These are phyloP conservation scores for Drosophila mayaguana DNA, from an alignment of 2,888 invertebrate species.

Conservation along the genomic window DNA sequence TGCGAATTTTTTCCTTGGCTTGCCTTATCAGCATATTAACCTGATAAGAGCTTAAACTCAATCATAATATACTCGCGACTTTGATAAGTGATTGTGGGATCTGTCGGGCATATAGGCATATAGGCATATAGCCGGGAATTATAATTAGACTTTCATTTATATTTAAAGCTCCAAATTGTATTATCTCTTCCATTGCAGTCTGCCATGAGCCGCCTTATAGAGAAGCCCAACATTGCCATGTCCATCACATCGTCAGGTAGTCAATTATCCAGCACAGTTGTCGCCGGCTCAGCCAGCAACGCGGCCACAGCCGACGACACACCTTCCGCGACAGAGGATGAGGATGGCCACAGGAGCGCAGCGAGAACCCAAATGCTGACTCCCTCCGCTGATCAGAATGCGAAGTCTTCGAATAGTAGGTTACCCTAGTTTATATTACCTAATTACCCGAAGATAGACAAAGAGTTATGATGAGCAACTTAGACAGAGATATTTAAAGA, in stretches of 20 bases:
- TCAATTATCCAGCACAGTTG: constrained; percentile 68
- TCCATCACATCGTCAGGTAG: constrained; percentile 81
- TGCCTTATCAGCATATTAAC: constrained; percentile 28
- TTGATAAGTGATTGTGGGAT: constrained; percentile 17
- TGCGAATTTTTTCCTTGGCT: constrained; percentile 2
- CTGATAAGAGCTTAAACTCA: constrained; percentile 23
- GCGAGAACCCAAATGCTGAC: not conserved
- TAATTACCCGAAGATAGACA: too few species aligned
- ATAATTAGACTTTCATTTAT: constrained; percentile 22
- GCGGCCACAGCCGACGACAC: constrained; percentile 35
- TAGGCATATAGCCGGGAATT: not conserved
- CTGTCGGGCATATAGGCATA: not conserved
- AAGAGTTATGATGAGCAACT: too few species aligned
- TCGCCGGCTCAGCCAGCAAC: constrained; percentile 29
- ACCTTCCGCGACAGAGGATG: constrained; percentile 49
- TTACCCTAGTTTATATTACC: not conserved
- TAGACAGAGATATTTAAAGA: too few species aligned
- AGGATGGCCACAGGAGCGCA: constrained; percentile 33
- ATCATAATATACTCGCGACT: constrained; percentile 4
- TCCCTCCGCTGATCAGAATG: constrained; percentile 11
- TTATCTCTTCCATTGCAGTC: constrained; percentile 59
- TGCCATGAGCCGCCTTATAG: constrained; percentile 85
- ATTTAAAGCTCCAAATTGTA: constrained; percentile 9
- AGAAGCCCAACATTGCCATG: constrained; percentile 84
- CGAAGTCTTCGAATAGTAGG: constrained; percentile 34